These are phyloP conservation scores for Malacoctenus gilli DNA, from an alignment of 2,797 vertebrate species.

Conservation along the genomic window DNA sequence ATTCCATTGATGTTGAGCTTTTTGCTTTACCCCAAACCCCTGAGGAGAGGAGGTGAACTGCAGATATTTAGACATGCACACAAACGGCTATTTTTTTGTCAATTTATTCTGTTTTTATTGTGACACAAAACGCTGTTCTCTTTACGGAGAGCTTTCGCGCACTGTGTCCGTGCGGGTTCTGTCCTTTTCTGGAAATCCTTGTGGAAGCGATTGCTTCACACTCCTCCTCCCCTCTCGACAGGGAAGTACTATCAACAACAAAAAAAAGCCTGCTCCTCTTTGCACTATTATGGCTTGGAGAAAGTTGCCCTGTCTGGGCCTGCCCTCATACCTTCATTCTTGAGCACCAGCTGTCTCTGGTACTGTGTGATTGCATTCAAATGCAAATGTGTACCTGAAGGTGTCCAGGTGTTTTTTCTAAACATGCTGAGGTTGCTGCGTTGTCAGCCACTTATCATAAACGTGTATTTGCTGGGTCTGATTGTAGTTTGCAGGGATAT, in stretches of 20 bases:
- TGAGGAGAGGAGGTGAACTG: slow-evolving; percentile 12
- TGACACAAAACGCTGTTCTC: slow-evolving; percentile 4
- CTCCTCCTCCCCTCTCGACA: slow-evolving; percentile 29
- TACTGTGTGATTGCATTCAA: slow-evolving; percentile 11
- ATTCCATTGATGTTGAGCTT: slow-evolving; percentile 61
- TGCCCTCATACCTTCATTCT: slow-evolving; percentile 24
- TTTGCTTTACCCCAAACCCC: slow-evolving; percentile 33
- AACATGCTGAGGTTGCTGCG: background rate
- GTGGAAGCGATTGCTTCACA: slow-evolving; percentile 21
- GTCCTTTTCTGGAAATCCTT: slow-evolving; percentile 73
- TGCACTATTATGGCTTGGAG: slow-evolving; percentile 55
- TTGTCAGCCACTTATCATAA: background rate
- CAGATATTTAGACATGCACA: slow-evolving; percentile 37
- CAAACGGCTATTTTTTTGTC: slow-evolving; percentile 27
- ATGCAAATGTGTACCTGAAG: slow-evolving; percentile 1
- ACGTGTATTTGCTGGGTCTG: background rate
- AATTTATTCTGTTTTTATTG: slow-evolving; percentile 1
- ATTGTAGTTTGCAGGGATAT: slow-evolving; percentile 11
- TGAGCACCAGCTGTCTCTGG: slow-evolving; percentile 17
- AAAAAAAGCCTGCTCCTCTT: slow-evolving; percentile 34
- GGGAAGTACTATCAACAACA: slow-evolving; percentile 45
- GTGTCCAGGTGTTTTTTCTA: slow-evolving; percentile 19
- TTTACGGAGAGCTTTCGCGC: slow-evolving; percentile 14
- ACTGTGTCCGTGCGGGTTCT: slow-evolving; percentile 34
- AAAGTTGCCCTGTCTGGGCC: slow-evolving; percentile 14